Evolutionary conservation across 2,888 invertebrate species (phyloP).

Genomic region (Camponotus fellah): DNA sequence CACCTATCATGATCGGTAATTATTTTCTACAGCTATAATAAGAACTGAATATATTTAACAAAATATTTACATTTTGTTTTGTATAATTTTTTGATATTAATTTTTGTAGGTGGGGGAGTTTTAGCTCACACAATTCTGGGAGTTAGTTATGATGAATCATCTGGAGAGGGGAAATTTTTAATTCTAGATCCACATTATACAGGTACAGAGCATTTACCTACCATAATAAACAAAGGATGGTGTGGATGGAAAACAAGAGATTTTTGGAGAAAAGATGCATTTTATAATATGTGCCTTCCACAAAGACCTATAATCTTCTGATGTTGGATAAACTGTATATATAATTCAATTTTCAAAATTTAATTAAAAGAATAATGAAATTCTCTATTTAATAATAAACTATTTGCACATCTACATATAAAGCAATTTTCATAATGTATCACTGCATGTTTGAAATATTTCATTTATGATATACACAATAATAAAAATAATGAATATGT

Average conservation of each 20-base stretch:
- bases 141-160: slow-evolving; percentile 93
- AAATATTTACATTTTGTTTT: slow-evolving; percentile 4
- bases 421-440: background rate
- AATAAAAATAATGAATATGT: slow-evolving; percentile 9
- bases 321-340: slow-evolving; percentile 44
- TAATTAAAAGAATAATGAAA: background rate
- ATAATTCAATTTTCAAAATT: slow-evolving; percentile 20
- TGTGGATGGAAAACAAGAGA: slow-evolving; percentile 98
- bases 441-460: background rate
- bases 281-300: slow-evolving; percentile 99
- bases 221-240: slow-evolving; percentile 95
- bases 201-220: slow-evolving; percentile 93
- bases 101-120: slow-evolving; percentile 94
- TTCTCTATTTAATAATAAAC: background rate
- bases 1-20: slow-evolving; percentile 99
- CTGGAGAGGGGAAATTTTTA: slow-evolving; percentile 95
- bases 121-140: slow-evolving; percentile 99
- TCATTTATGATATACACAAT: background rate
- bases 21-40: slow-evolving; percentile 44
- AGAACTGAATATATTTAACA: background rate
- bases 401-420: background rate
- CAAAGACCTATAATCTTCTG: slow-evolving; percentile 87
- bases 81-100: background rate
- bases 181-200: slow-evolving; percentile 99
- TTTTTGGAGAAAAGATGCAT: slow-evolving; percentile 98